Conservation (phyloP, 2,888 invertebrate species). For the Deladenus siricidicola region DNA sequence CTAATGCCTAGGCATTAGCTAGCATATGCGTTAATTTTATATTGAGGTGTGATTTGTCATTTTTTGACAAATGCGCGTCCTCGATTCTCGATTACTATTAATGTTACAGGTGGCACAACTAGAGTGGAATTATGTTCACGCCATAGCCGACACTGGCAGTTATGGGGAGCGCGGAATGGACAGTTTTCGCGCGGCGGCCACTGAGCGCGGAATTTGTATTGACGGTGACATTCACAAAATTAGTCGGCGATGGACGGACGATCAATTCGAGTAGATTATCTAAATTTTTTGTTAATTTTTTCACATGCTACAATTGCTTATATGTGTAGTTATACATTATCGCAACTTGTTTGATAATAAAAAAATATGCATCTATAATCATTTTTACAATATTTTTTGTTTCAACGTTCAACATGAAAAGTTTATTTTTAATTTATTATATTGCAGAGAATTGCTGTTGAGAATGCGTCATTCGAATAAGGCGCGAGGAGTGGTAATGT, state of each 20-base stretch:
- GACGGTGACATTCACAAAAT: slow-evolving; percentile 57
- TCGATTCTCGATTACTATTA: too few relatives aligned
- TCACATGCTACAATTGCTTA: not conserved
- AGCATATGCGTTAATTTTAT: too few relatives aligned
- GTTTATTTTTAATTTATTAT: too few relatives aligned
- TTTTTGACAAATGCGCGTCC: too few relatives aligned
- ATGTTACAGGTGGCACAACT: slow-evolving; percentile 59
- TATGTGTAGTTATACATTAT: not conserved
- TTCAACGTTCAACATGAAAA: too few relatives aligned
- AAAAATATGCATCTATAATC: too few relatives aligned
- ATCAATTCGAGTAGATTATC: slow-evolving; percentile 51
- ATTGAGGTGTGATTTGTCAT: too few relatives aligned
- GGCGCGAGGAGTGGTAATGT: slow-evolving; percentile 65
- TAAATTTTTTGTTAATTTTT: not conserved
- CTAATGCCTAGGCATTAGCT: too few relatives aligned
- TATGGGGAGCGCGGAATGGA: slow-evolving; percentile 64
- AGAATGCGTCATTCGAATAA: slow-evolving; percentile 59
- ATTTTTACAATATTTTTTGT: too few relatives aligned
- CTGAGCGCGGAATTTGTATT: slow-evolving; percentile 58
- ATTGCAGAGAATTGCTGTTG: slow-evolving; percentile 59
- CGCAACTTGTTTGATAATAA: not conserved
- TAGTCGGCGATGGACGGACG: slow-evolving; percentile 42
- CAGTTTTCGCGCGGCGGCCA: slow-evolving; percentile 43
- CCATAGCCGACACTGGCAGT: slow-evolving; percentile 69
- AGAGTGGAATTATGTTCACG: slow-evolving; percentile 71